Conservation (phyloP, 1,140 invertebrate genomes). For the Drosophila sp. region DNA sequence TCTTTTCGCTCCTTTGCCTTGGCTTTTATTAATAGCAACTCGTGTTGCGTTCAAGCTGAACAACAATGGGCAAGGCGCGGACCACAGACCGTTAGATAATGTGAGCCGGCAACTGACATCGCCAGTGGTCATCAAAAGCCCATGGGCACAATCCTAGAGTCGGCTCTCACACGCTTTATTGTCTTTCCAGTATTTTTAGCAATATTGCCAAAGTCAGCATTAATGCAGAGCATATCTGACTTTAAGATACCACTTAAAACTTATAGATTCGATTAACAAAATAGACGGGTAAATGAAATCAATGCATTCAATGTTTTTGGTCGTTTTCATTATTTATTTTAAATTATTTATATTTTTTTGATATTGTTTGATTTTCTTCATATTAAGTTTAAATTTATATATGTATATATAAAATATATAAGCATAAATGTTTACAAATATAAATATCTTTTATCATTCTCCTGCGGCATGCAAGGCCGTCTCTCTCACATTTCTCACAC, state of each 20-base stretch:
- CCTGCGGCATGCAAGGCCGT: not conserved
- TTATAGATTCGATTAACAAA: no score
- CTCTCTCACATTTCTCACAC: conserved; percentile 49
- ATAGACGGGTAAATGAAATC: not conserved
- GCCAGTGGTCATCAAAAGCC: conserved; percentile 12
- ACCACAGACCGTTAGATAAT: conserved; percentile 14
- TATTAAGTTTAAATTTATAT: conserved; percentile 65
- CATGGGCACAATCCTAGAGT: conserved; percentile 15
- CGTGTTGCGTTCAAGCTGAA: conserved; percentile 60
- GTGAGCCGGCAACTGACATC: conserved; percentile 16
- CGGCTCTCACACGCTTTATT: not conserved
- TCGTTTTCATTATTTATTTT: conserved; percentile 48
- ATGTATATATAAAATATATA: conserved; percentile 79
- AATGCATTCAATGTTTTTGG: conserved; percentile 1
- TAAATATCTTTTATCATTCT: conserved; percentile 75
- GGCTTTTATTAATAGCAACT: conserved; percentile 72
- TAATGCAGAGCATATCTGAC: not conserved
- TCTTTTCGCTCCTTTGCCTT: conserved; percentile 35
- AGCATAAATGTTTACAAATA: conserved; percentile 81
- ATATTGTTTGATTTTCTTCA: conserved; percentile 48
- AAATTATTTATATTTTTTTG: conserved; percentile 25
- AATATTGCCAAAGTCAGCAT: not conserved
- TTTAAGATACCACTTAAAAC: not conserved
- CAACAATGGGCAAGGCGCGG: conserved; percentile 41
- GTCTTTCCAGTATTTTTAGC: not conserved